Evolutionary conservation across 2,797 vertebrate species (phyloP).

Genomic region (Anguilla megastoma): DNA sequence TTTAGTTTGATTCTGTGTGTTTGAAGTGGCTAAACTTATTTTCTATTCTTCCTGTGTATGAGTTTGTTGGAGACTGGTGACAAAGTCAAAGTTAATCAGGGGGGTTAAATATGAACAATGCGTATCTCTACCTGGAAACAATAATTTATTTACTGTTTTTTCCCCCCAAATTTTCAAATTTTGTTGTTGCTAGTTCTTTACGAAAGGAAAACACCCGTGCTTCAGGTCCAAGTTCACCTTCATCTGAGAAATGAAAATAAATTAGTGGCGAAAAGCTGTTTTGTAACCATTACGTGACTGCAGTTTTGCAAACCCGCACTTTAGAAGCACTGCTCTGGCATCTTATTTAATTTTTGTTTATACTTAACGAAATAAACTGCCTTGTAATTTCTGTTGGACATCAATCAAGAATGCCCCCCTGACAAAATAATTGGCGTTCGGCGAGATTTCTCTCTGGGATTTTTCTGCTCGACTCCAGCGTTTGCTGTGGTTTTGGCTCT

Average conservation of each 20-base stretch:
- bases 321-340: not conserved
- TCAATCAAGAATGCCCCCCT: slow-evolving; percentile 29
- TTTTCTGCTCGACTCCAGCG: slow-evolving; percentile 30
- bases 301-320: not conserved
- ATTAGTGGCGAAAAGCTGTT: not conserved
- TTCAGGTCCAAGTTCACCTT: not conserved
- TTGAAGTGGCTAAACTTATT: slow-evolving; percentile 24
- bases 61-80: not conserved
- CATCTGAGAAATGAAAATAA: not conserved
- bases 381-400: slow-evolving; percentile 32
- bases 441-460: slow-evolving; percentile 12
- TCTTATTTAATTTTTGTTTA: slow-evolving; percentile 35
- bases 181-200: not conserved
- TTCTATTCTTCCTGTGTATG: slow-evolving; percentile 4
- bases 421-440: slow-evolving; percentile 33
- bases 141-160: not conserved
- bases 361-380: slow-evolving; percentile 16
- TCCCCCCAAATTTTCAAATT: too few relatives aligned
- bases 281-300: not conserved
- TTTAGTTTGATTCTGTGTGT: slow-evolving; percentile 30
- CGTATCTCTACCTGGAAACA: not conserved
- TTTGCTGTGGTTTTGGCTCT: slow-evolving; percentile 58
- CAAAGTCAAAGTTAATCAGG: not conserved
- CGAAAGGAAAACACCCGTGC: not conserved
- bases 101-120: not conserved